Conservation (phyloP, 1,140 invertebrate species). For the Carposina sasakii region DNA sequence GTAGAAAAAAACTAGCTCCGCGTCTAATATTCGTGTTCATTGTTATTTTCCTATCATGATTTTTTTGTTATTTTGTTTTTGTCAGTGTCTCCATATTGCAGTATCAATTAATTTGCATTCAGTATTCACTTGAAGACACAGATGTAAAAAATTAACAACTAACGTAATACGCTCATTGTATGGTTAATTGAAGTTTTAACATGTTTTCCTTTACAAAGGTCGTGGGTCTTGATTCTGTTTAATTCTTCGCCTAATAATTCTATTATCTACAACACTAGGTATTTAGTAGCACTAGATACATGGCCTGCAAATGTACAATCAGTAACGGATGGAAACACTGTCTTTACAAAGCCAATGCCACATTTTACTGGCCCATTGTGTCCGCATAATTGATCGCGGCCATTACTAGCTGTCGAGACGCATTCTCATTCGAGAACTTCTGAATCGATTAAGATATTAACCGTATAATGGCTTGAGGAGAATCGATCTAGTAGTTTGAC, state of each 20-base stretch:
- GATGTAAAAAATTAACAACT: too few relatives aligned
- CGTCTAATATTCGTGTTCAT: constrained; percentile 27
- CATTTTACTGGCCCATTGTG: constrained; percentile 22
- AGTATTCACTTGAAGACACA: constrained; percentile 13
- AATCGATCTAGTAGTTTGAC: constrained; percentile 47
- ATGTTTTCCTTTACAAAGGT: constrained; percentile 42
- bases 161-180: too few relatives aligned
- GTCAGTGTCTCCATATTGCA: constrained; percentile 42
- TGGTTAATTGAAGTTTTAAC: too few relatives aligned
- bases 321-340: too few relatives aligned
- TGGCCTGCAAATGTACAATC: too few relatives aligned
- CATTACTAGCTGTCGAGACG: too few relatives aligned
- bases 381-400: constrained; percentile 18
- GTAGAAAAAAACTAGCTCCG: constrained; percentile 70
- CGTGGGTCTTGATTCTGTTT: constrained; percentile 50
- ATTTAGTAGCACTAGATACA: too few relatives aligned
- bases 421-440: too few relatives aligned
- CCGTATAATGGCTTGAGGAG: too few relatives aligned
- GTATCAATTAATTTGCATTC: constrained; percentile 21
- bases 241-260: too few relatives aligned
- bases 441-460: too few relatives aligned
- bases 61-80: constrained; percentile 36
- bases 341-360: constrained; percentile 28
- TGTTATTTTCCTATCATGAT: constrained; percentile 19
- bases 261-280: too few relatives aligned